Percentiles rank a stretch among this genome's conserved stretches.
These are phyloP conservation scores for Megaleporinus macrocephalus DNA, from an alignment of 2,113 vertebrate species.

Conservation along the genomic window DNA sequence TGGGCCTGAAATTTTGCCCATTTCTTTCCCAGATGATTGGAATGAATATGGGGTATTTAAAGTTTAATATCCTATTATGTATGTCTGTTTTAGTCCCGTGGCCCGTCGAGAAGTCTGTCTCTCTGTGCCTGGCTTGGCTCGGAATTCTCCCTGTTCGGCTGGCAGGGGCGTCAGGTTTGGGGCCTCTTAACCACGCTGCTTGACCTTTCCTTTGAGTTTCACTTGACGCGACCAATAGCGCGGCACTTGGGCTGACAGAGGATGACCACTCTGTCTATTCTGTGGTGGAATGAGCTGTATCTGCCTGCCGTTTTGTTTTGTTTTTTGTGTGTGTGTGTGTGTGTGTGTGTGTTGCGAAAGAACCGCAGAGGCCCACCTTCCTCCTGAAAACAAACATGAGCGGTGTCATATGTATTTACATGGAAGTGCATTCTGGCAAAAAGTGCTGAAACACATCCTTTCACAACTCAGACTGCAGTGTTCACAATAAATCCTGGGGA, in stretches of 20 bases:
- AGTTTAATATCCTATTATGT: slow-evolving; percentile 81
- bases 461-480: slow-evolving; percentile 46
- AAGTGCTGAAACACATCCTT: slow-evolving; percentile 53
- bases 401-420: slow-evolving; percentile 29
- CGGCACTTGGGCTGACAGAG: neutral
- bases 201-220: neutral
- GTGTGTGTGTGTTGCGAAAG: neutral
- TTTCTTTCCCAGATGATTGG: slow-evolving; percentile 76
- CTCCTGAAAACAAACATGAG: slow-evolving; percentile 20
- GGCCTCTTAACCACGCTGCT: neutral
- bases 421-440: slow-evolving; percentile 41
- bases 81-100: slow-evolving; percentile 75
- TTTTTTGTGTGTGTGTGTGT: too few relatives aligned
- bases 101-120: slow-evolving; percentile 58
- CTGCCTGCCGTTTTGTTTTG: neutral
- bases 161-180: neutral
- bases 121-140: slow-evolving; percentile 39
- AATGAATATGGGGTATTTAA: slow-evolving; percentile 79
- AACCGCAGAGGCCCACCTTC: neutral
- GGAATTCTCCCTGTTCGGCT: neutral
- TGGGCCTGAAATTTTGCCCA: slow-evolving; percentile 70
- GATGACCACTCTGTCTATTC: neutral
- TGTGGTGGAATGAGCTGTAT: neutral
- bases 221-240: neutral
- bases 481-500: slow-evolving; percentile 53